These are phyloP conservation scores for Elaphurus davidianus DNA, from an alignment of 2,113 vertebrate genomes.

Conservation along the genomic window DNA sequence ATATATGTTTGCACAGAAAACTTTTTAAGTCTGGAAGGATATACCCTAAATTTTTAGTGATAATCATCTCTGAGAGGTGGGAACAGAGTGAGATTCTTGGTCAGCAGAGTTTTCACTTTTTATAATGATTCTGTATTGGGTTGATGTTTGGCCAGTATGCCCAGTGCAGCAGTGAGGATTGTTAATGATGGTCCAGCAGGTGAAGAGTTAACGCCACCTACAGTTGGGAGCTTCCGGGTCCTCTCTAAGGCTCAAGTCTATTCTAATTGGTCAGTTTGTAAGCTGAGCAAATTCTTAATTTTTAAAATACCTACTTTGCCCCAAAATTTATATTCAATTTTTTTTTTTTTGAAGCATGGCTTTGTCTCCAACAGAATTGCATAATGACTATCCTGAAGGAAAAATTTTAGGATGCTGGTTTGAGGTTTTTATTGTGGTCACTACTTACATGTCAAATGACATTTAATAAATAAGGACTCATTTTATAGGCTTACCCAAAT, in stretches of 20 bases:
- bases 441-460: neutral
- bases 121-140: neutral
- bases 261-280: neutral
- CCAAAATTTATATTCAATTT: neutral
- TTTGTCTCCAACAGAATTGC: neutral
- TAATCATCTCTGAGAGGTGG: neutral
- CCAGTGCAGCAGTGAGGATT: neutral
- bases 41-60: neutral
- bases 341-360: neutral
- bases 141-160: neutral
- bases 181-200: neutral
- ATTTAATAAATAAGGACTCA: neutral
- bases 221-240: neutral
- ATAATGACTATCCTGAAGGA: neutral
- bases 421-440: slow-evolving; percentile 18
- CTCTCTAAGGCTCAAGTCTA: neutral
- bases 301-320: neutral
- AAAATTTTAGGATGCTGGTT: neutral
- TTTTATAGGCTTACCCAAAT: neutral
- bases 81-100: neutral
- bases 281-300: neutral
- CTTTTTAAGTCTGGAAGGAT: neutral
- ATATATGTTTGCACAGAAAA: neutral
- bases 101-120: neutral
- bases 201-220: neutral